phyloP scores from a whole-genome alignment of 2,113 vertebrate species.

The Datnioides undecimradiatus region DNA sequence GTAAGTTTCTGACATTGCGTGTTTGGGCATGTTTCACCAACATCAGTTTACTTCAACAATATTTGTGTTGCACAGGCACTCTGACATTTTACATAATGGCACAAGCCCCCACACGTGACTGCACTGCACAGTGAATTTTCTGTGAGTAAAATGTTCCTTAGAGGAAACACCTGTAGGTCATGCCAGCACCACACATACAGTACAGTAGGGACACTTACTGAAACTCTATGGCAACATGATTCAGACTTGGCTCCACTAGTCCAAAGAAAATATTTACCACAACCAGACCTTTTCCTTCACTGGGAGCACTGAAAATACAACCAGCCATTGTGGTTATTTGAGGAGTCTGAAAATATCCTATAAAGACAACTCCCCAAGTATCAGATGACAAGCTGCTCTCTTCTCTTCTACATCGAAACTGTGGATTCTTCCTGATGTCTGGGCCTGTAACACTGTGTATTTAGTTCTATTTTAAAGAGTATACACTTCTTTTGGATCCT shows the following conservation, averaged over 20 bases:
- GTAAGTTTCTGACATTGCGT: background rate
- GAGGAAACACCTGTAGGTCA: constrained; percentile 57
- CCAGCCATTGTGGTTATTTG: constrained; percentile 70
- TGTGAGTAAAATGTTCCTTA: constrained; percentile 48
- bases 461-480: constrained; percentile 15
- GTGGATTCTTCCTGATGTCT: background rate
- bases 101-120: constrained; percentile 6
- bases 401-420: constrained; percentile 20
- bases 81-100: background rate
- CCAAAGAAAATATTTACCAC: constrained; percentile 63
- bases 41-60: background rate
- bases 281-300: constrained; percentile 40
- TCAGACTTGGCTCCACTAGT: constrained; percentile 19
- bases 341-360: constrained; percentile 66
- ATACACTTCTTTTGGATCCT: background rate
- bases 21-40: background rate
- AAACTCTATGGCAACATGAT: constrained; percentile 25
- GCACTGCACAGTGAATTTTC: constrained; percentile 16
- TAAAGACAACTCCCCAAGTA: constrained; percentile 57
- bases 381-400: constrained; percentile 59
- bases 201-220: constrained; percentile 24
- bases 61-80: background rate
- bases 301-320: constrained; percentile 62
- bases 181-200: constrained; percentile 26
- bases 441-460: background rate